Percentiles rank a stretch among this genome's conserved stretches.
These are phyloP conservation scores for Falco cherrug DNA, from an alignment of 2,797 vertebrate genomes.

Conservation along the genomic window DNA sequence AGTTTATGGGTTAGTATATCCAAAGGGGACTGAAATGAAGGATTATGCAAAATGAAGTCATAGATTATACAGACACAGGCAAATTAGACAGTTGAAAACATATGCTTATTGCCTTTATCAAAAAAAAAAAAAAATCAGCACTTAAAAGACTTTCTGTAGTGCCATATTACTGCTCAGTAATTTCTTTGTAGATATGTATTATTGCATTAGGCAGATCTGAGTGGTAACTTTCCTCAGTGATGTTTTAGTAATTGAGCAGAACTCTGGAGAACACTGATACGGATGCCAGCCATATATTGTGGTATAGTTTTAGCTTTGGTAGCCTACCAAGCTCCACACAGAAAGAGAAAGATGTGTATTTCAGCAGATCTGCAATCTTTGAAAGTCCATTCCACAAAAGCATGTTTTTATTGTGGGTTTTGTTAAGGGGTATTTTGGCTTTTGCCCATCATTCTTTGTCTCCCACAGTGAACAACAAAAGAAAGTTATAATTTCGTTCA, in stretches of 20 bases:
- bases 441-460: not conserved
- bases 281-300: not conserved
- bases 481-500: not conserved
- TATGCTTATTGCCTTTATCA: not conserved
- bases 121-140: not conserved
- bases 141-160: conserved; percentile 2
- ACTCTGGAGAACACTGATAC: not conserved
- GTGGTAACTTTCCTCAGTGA: not conserved
- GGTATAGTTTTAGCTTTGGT: not conserved
- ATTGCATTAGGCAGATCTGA: conserved; percentile 14
- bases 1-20: not conserved
- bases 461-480: not conserved
- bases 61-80: not conserved
- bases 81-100: conserved; percentile 6
- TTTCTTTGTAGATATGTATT: not conserved
- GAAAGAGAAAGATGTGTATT: not conserved
- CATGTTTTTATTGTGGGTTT: not conserved
- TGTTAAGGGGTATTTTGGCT: not conserved
- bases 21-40: not conserved
- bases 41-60: not conserved
- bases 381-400: not conserved
- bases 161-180: not conserved
- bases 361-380: not conserved
- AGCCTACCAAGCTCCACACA: not conserved
- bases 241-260: not conserved